Base-by-base conservation (phyloP, 2,113 vertebrate genomes). In the Macquaria australasica region DNA sequence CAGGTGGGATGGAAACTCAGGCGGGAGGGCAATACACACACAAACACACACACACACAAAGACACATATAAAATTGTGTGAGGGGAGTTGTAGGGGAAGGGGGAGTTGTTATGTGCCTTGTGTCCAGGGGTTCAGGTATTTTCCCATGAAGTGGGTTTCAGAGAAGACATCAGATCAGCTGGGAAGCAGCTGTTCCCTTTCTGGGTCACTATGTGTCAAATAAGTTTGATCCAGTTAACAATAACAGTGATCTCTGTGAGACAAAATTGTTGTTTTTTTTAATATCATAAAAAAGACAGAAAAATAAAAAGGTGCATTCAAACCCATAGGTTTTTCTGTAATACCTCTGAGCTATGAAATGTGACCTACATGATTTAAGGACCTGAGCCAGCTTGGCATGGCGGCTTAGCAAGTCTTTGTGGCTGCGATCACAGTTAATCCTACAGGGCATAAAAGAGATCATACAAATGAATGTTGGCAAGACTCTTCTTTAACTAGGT, bases 1-100 rank as follows among this genome's bases (percentile, higher is more conserved):
- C 69, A 90, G 88, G 93, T 94, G 79, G 88, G 62, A 87, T 86
- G 91, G 93, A 95, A 95, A 94, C 10, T 91, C 68, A 59, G 67
- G 14, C 72, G 87, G 80, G 79, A 41, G 60, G 66, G 69, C 6
- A 59, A 51, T 6, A 28, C 55, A 67, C 58, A 48, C 37, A 53
- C 45, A 3, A 9, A 70, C 39, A 77, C 25, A 48, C 37, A 53
- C 39, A 2, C 31, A 71, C 43, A 70, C 11, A 75, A 25, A 73
- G 2, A 55, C 50, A 37, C 25, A 34, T n/a, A 48, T 2, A 1
- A 0, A 4, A 62, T 8, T 4, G 14, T 39, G 34, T 6, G 12
- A 71, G 67, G 15, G 31, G 43, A 63, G 69, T 15, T 20, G 45
- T 16, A 48, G 37, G 41, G 50, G 23, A 67, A 74, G 9, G 76